Conservation (phyloP, 2,888 invertebrate species). For the Polyommatus icarus region DNA sequence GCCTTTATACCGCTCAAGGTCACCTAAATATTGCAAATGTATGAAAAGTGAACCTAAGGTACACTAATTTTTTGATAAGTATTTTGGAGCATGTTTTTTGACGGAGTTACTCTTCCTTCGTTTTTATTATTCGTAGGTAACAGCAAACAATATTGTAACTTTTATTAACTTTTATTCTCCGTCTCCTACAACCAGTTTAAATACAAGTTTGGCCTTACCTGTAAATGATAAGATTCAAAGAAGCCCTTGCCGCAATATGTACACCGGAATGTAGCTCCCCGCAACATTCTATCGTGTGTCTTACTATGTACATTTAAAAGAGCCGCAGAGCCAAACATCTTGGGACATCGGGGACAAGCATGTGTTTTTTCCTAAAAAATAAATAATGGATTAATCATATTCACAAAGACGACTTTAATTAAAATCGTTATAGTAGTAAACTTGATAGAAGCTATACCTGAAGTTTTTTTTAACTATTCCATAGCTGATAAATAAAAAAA, state of each 20-base stretch:
- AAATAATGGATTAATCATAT: not conserved
- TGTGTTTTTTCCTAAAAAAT: constrained; percentile 64
- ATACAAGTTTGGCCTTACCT: constrained; percentile 47
- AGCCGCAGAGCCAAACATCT: constrained; percentile 65
- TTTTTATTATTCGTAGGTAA: too few relatives aligned
- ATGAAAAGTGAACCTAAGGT: too few relatives aligned
- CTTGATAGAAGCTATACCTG: not conserved
- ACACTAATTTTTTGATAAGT: too few relatives aligned
- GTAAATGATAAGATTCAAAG: constrained; percentile 64
- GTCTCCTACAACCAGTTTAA: too few relatives aligned
- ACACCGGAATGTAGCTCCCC: constrained; percentile 62
- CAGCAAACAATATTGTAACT: not conserved
- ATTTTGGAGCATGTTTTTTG: too few relatives aligned
- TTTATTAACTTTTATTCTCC: too few relatives aligned
- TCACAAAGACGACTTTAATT: not conserved
- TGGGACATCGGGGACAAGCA: constrained; percentile 62
- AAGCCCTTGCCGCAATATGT: constrained; percentile 70
- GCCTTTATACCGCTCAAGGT: too few relatives aligned
- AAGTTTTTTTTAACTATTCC: not conserved
- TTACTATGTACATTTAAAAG: constrained; percentile 67
- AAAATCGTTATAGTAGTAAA: not conserved
- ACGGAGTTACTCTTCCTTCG: too few relatives aligned
- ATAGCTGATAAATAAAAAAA: not conserved
- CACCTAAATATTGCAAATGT: too few relatives aligned
- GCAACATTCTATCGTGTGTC: constrained; percentile 58